A percentile compares a stretch with the other conserved stretches of the same genome.
These are phyloP conservation scores for Amaurobius ferox DNA, from an alignment of 2,888 invertebrate species.

Conservation along the genomic window DNA sequence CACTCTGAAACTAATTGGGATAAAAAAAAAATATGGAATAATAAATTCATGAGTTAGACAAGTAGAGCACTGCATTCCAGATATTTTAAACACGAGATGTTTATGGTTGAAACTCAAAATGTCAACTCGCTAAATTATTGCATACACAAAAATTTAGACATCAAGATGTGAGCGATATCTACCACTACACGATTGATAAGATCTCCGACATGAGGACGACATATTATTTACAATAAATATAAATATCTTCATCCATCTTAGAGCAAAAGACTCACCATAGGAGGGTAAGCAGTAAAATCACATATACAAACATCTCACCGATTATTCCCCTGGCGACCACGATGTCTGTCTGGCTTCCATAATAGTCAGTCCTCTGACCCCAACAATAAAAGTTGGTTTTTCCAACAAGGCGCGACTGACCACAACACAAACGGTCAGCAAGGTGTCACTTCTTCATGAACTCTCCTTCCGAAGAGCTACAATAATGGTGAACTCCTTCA, in stretches of 20 bases:
- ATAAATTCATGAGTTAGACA: too few species aligned
- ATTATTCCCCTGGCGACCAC: conserved; percentile 19
- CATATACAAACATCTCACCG: conserved; percentile 1
- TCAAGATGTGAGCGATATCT: neutral
- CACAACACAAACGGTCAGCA: conserved; percentile 47
- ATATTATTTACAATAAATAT: neutral
- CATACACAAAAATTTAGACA: neutral
- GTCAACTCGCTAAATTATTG: too few species aligned
- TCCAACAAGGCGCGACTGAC: conserved; percentile 57
- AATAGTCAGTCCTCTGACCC: conserved; percentile 11
- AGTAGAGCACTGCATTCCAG: too few species aligned
- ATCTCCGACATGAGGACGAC: neutral
- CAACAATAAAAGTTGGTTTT: conserved; percentile 64
- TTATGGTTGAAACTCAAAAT: too few species aligned
- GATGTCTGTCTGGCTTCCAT: conserved; percentile 3
- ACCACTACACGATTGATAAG: neutral
- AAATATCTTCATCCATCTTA: neutral
- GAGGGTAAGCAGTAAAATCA: neutral
- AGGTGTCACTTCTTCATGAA: conserved; percentile 47
- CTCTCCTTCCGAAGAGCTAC: neutral
- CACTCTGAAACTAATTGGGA: too few species aligned
- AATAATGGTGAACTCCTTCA: conserved; percentile 13
- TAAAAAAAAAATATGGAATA: too few species aligned
- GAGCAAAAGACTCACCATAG: neutral
- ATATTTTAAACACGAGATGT: too few species aligned